Conservation (phyloP, 37 sponge, comb jelly and placozoan species). For the Aplysina aerophoba region DNA sequence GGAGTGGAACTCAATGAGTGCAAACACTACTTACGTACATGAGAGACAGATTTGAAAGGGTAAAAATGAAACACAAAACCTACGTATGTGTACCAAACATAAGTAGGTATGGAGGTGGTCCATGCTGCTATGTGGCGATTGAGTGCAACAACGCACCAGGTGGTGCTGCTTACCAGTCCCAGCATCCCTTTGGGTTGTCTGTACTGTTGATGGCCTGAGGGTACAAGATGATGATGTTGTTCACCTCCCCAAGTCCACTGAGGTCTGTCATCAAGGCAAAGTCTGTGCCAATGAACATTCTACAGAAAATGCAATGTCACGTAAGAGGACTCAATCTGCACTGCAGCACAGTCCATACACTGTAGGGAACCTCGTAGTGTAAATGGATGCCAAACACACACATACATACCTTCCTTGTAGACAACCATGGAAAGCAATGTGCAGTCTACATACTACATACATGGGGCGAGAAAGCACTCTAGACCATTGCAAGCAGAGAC, state of each 20-base stretch:
- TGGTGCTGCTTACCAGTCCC: constrained; percentile 75
- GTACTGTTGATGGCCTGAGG: constrained; percentile 66
- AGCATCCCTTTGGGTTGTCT: constrained; percentile 80
- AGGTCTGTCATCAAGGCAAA: constrained; percentile 74
- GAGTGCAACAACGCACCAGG: background rate
- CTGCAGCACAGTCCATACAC: background rate
- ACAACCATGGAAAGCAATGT: constrained; percentile 85
- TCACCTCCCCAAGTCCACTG: constrained; percentile 66
- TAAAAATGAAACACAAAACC: no score
- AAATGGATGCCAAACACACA: background rate
- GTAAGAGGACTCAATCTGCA: background rate
- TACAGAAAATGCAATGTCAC: constrained; percentile 3
- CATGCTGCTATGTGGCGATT: background rate
- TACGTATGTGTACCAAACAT: background rate
- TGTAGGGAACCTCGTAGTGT: background rate
- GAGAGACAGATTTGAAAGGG: no score
- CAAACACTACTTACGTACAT: no score
- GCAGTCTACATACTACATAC: constrained; percentile 69
- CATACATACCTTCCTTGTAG: constrained; percentile 69
- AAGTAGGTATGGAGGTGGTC: background rate
- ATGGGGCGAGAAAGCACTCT: background rate
- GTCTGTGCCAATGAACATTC: constrained; percentile 39
- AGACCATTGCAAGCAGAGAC: background rate
- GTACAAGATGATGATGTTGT: constrained; percentile 76
- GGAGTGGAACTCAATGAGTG: no score